Evolutionary conservation across 2,797 vertebrate genomes (phyloP), one percentile per base, ranked within the genome.

Genomic region (Cetoscarus ocellatus): DNA sequence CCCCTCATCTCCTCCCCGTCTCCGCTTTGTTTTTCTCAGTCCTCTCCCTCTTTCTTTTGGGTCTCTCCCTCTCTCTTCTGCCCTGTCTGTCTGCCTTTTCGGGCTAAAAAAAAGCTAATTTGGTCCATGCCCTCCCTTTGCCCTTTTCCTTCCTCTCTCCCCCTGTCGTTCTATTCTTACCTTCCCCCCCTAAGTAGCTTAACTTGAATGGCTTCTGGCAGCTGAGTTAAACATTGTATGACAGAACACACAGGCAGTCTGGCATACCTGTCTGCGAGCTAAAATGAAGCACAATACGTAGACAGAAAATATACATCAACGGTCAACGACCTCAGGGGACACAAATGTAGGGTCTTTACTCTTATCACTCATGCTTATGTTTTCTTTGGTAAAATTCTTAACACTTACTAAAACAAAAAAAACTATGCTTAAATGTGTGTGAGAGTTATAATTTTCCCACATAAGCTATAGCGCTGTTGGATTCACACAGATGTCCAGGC

Each of bases 171-270:
- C 73, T 65, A 82, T 88, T 83, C 78, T 86, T 65, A 72, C 76
- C 65, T 75, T 18, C 47, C 47, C n/a, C 70, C 80, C 61, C 64
- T 80, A 85, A 88, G 84, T 80, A 87, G 88, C 80, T 91, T 90
- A 84, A 80, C 66, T 83, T 82, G 65, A 83, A 38, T 73, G 73
- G 79, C 84, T 90, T 53, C 64, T 77, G 80, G 80, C 64, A 65
- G 85, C 59, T 55, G 78, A 81, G 73, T 83, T 82, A 79, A 86
- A 85, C 80, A 69, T 63, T 65, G 72, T 74, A 61, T 59, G 85
- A 81, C 70, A 70, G 78, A 75, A 77, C 80, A 74, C 78, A 80
- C 67, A 59, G 74, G 52, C 72, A 11, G 62, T 35, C 61, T 19
- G 56, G 56, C 27, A 5, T 59, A 85, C 82, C 84, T 88, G 86